These are phyloP conservation scores for Anniella stebbinsi DNA, from an alignment of 2,797 vertebrate species.

Conservation along the genomic window DNA sequence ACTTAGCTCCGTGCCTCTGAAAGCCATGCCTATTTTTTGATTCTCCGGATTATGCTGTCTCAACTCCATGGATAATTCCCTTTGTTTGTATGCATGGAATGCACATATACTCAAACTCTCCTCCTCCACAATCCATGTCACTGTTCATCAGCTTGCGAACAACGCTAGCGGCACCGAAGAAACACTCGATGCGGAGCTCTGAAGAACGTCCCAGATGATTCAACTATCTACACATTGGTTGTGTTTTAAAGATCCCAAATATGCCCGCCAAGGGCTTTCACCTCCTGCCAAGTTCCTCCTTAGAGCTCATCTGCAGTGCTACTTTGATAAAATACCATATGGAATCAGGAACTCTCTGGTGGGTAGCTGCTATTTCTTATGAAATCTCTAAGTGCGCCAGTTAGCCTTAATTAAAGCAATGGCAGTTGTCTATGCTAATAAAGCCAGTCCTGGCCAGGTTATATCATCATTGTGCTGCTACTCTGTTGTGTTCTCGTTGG, in stretches of 20 bases:
- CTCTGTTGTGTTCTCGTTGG: background rate
- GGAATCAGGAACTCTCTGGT: constrained; percentile 6
- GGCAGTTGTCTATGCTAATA: constrained; percentile 12
- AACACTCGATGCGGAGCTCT: background rate
- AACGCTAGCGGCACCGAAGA: background rate
- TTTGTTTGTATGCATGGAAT: background rate
- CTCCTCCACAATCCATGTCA: background rate
- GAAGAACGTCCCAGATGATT: background rate
- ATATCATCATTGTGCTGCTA: constrained; percentile 36
- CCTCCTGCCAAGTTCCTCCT: constrained; percentile 30
- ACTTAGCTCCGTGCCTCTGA: too few relatives aligned
- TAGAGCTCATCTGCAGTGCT: constrained; percentile 21
- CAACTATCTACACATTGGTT: background rate
- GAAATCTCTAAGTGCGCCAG: background rate
- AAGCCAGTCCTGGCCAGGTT: background rate
- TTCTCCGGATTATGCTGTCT: too few relatives aligned
- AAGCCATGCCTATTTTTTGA: background rate
- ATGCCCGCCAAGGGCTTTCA: background rate
- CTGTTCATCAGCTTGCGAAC: background rate
- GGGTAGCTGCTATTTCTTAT: background rate
- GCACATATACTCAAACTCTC: background rate
- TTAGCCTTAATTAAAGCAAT: constrained; percentile 54
- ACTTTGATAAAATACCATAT: constrained; percentile 38
- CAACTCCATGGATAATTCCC: background rate
- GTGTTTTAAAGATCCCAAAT: constrained; percentile 32